Percentiles rank a stretch among this genome's conserved stretches.
phyloP scores from a whole-genome alignment of 2,888 invertebrate species.

The Thereva unica region DNA sequence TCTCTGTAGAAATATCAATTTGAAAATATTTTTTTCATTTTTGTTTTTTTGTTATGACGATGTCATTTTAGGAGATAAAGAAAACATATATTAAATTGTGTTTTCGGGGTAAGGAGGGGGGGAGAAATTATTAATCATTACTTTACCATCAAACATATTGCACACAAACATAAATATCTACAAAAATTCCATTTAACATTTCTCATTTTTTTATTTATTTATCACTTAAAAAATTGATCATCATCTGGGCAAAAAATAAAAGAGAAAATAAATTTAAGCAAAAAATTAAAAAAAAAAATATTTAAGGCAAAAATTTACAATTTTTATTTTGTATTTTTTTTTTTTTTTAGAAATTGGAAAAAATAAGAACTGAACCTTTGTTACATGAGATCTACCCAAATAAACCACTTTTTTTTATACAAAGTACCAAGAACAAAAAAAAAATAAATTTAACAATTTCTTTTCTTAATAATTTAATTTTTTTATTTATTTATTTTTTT shows the following conservation, averaged over 20 bases:
- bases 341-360: too few relatives aligned
- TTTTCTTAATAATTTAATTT: neutral
- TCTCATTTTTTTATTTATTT: slow-evolving; percentile 22
- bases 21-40: too few relatives aligned
- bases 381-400: slow-evolving; percentile 37
- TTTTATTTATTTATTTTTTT: slow-evolving; percentile 2
- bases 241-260: slow-evolving; percentile 18
- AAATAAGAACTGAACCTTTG: too few relatives aligned
- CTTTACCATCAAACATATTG: slow-evolving; percentile 40
- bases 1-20: too few relatives aligned
- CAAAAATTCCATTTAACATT: slow-evolving; percentile 19
- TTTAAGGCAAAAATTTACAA: too few relatives aligned
- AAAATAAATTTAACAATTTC: neutral
- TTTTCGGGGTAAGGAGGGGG: neutral
- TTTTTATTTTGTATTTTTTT: too few relatives aligned
- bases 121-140: slow-evolving; percentile 14
- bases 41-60: too few relatives aligned
- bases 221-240: slow-evolving; percentile 7
- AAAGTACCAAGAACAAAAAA: slow-evolving; percentile 3
- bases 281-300: slow-evolving; percentile 20
- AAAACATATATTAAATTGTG: too few relatives aligned
- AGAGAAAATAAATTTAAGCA: slow-evolving; percentile 17
- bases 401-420: slow-evolving; percentile 26
- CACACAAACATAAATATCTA: slow-evolving; percentile 40
- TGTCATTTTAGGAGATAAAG: too few relatives aligned